Conservation (phyloP, 2,797 vertebrate genomes). For the Artibeus jamaicensis region DNA sequence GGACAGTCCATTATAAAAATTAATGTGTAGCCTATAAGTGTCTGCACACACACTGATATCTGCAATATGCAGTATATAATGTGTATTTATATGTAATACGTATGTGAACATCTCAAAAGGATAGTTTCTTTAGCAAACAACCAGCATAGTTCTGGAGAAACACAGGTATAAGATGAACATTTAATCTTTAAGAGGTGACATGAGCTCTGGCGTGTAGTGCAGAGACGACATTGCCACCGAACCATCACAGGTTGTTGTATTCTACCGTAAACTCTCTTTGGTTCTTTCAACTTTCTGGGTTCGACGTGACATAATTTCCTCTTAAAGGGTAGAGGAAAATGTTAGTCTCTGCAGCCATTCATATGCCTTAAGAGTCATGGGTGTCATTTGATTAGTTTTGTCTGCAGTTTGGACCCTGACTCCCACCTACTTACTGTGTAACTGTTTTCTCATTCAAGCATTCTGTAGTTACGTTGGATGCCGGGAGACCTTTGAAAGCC, state of each 20-base stretch:
- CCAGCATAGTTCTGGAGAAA: background rate
- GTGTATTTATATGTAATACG: background rate
- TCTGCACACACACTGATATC: background rate
- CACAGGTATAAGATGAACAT: background rate
- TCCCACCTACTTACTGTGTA: background rate
- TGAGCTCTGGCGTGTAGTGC: background rate
- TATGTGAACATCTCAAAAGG: background rate
- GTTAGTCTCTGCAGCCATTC: background rate
- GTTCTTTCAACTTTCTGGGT: background rate
- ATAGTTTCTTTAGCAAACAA: background rate
- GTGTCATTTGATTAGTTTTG: background rate
- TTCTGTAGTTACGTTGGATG: background rate
- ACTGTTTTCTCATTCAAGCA: background rate
- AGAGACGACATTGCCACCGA: background rate
- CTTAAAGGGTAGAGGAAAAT: background rate
- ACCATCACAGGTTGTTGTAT: background rate
- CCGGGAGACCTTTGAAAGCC: background rate
- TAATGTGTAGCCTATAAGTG: background rate
- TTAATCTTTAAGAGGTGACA: background rate
- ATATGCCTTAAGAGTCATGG: background rate
- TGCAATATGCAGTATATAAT: background rate
- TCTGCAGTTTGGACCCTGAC: background rate
- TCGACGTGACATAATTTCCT: conserved; percentile 14
- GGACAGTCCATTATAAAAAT: background rate
- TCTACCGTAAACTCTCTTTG: background rate